phyloP scores from a whole-genome alignment of 2,888 invertebrate genomes.

The Plagodis dolabraria region DNA sequence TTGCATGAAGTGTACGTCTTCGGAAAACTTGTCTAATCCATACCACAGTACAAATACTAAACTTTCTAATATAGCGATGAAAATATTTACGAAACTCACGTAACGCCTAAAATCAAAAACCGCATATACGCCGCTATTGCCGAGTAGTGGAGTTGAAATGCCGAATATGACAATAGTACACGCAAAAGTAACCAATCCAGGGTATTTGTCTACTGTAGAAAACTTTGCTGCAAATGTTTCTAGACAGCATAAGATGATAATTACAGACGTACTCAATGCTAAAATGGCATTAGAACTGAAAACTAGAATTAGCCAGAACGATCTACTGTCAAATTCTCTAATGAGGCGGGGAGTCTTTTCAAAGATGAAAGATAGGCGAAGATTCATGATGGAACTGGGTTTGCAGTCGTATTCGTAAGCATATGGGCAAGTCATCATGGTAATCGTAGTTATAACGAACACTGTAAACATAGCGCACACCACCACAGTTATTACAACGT shows the following conservation, averaged over 20 bases:
- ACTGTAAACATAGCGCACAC: constrained; percentile 45
- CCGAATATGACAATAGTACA: constrained; percentile 49
- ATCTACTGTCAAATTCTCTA: constrained; percentile 47
- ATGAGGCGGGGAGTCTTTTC: constrained; percentile 67
- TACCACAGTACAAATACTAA: constrained; percentile 69
- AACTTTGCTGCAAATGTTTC: constrained; percentile 50
- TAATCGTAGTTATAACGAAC: constrained; percentile 50
- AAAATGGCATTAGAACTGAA: constrained; percentile 54
- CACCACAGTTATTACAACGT: constrained; percentile 57
- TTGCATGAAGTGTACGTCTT: constrained; percentile 79
- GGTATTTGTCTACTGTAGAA: constrained; percentile 49
- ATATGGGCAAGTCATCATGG: constrained; percentile 69
- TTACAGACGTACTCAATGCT: constrained; percentile 48
- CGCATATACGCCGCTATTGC: constrained; percentile 47
- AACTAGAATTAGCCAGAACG: constrained; percentile 55
- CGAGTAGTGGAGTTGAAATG: constrained; percentile 58
- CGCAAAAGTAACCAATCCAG: constrained; percentile 52
- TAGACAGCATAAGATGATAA: constrained; percentile 53
- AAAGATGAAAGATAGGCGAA: constrained; percentile 52
- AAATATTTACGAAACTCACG: constrained; percentile 45
- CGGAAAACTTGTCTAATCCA: constrained; percentile 66
- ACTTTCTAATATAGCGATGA: constrained; percentile 55
- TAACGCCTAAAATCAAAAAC: constrained; percentile 46
- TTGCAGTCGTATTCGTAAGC: constrained; percentile 49
- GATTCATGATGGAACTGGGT: constrained; percentile 42